Evolutionary conservation across 2,888 invertebrate genomes (phyloP), one percentile per base, ranked within the genome.

Genomic region (Ypsolopha scabrella): DNA sequence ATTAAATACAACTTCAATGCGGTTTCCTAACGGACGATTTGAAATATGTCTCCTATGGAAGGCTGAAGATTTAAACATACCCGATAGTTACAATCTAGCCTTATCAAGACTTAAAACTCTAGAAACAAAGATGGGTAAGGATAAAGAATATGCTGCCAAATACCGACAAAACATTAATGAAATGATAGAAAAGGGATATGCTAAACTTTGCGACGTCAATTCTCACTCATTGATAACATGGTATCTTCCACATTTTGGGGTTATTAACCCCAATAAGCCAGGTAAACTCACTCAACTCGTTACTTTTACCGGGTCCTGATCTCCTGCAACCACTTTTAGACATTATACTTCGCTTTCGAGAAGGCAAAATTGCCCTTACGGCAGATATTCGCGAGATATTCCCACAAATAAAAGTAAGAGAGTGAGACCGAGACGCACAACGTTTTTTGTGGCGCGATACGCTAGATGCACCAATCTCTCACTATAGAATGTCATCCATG

Each of bases 231-330:
- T 10, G 10, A 34, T 11, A 33, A 6, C 33, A 45, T 45, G 45
- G 45, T 45, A 45, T 13, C 46, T 61, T n/a, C 61, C 61, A 9
- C 61, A 62, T 48, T 59, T 58, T 51, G 56, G 58, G 0, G 61
- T 63, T 0, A 7, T 6, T 2, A 54, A 58, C 14, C 57, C 53
- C 3, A 57, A 61, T 52, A 64, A 65, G 35, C n/a, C n/a, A 33
- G 11, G 34, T 34, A 46, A 34, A 10, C 35, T 34, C 48, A 65
- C 51, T 65, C 1, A 62, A 67, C 37, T 54, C 58, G 6, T 41
- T 57, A 2, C 43, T 75, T 6, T 11, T 69, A 2, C 60, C 59
- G 33, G 68, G 68, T 2, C 68, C 70, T 1, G 66, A 69, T 38
- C 48, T 66, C 2, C 53, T 68, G 2, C 55, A 57, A 8, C 57